Base-by-base conservation (phyloP, 2,888 invertebrate genomes). In the Megastigmus dorsalis region DNA sequence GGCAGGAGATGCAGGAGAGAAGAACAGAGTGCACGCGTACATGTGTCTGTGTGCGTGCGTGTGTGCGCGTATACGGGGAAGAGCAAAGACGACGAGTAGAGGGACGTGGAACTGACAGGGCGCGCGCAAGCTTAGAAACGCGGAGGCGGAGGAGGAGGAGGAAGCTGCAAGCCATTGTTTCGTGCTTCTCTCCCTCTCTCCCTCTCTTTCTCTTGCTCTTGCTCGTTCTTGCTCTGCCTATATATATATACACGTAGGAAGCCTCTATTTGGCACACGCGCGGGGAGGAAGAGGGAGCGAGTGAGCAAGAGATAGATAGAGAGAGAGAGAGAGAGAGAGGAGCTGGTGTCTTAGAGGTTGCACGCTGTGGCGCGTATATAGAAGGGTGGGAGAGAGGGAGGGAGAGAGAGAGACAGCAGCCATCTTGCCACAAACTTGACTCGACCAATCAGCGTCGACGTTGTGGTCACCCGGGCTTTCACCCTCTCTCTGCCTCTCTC, bases 351-450 rank as follows among this genome's bases (percentile, higher is more conserved):
- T 85, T 84, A 82, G 84, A 84, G 84, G 78, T 80, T 80, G 79
- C 82, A 36, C 36, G 15, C 26, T 50, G 36, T n/a, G 20, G 38
- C 41, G 5, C 36, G 18, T 18, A 36, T 65, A 81, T 82, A 80
- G 80, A 81, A 33, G 48, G 23, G 62, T 20, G n/a, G 50, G 62
- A 62, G 38, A 52, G 41, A 15, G 48, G 5, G 38, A 57, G 41
- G 45, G 26, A 23, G 36, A 41, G 57, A 2, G 54, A 57, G 50
- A 66, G 79, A 74, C 74, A 81, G 83, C 83, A 86, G 88, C 88
- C 88, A 88, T 88, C 87, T 88, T 88, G 88, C 88, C 88, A 87
- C 88, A 88, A 88, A 87, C 87, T 86, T 85, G 84, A 86, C 86
- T 87, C 87, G 85, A 88, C 88, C 88, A 88, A 88, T 88, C 85